phyloP scores from a whole-genome alignment of 2,888 invertebrate genomes.

The Lepidochrysops patricia region DNA sequence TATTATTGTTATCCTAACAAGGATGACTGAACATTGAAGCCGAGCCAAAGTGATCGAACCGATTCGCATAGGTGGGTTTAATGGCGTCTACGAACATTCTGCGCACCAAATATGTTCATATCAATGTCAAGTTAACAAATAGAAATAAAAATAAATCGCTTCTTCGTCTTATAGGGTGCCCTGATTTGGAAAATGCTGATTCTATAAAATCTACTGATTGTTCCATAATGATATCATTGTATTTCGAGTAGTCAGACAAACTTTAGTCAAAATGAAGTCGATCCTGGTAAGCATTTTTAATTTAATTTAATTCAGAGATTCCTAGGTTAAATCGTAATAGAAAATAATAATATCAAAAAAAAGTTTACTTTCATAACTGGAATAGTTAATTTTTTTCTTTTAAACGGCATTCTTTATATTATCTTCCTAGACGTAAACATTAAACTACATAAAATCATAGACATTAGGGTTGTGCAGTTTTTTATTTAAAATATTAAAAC shows the following conservation, averaged over 20 bases:
- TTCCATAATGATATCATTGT: constrained; percentile 44
- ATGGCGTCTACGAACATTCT: constrained; percentile 46
- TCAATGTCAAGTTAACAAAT: constrained; percentile 53
- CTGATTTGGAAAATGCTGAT: constrained; percentile 48
- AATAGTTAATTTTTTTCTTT: too few species aligned
- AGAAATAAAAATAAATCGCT: constrained; percentile 49
- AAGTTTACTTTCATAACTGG: too few species aligned
- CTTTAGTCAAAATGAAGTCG: constrained; percentile 48
- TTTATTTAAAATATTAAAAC: neutral
- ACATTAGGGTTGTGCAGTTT: too few species aligned
- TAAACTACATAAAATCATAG: too few species aligned
- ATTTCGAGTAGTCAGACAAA: constrained; percentile 35
- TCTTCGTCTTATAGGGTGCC: constrained; percentile 50
- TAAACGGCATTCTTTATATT: too few species aligned
- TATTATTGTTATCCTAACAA: neutral
- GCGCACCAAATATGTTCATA: constrained; percentile 47
- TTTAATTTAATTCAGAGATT: too few species aligned
- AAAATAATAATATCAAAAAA: too few species aligned
- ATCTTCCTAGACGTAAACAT: too few species aligned
- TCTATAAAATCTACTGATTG: constrained; percentile 58
- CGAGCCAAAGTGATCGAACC: constrained; percentile 29
- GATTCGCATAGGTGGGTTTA: constrained; percentile 37
- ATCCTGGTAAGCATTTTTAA: constrained; percentile 45
- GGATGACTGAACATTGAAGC: neutral
- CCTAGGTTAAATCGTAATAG: neutral